Conservation (phyloP, 2,113 vertebrate genomes). For the Gobiocypris rarus region DNA sequence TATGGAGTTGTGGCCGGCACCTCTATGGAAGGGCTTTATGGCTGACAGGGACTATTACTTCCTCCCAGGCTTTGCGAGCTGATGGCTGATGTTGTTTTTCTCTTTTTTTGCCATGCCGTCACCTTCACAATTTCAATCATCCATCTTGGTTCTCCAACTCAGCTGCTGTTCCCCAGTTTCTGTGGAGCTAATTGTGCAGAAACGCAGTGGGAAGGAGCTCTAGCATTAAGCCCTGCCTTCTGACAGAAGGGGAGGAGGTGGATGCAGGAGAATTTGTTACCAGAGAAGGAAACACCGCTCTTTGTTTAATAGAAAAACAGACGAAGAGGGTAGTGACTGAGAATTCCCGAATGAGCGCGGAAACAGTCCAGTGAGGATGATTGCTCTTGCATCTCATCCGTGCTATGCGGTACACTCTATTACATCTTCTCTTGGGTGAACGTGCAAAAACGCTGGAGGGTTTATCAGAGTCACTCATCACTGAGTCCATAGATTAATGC, state of each 20-base stretch:
- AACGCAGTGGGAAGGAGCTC: constrained; percentile 61
- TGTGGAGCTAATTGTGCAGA: constrained; percentile 71
- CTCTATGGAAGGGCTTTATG: constrained; percentile 66
- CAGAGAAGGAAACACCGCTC: constrained; percentile 47
- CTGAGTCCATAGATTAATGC: constrained; percentile 36
- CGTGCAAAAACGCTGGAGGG: neutral
- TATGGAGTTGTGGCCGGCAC: constrained; percentile 43
- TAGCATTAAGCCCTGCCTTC: constrained; percentile 59
- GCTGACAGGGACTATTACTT: constrained; percentile 68
- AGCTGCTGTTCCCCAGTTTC: constrained; percentile 61
- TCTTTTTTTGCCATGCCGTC: constrained; percentile 60
- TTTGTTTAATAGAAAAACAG: constrained; percentile 53
- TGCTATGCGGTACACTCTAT: constrained; percentile 48
- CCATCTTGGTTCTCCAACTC: constrained; percentile 68
- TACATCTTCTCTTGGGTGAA: constrained; percentile 51
- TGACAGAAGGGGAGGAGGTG: constrained; percentile 52
- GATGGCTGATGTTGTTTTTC: constrained; percentile 57
- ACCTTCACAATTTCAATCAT: constrained; percentile 66
- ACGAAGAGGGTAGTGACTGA: constrained; percentile 45
- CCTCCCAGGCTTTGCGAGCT: constrained; percentile 51
- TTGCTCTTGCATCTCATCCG: constrained; percentile 36
- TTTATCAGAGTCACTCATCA: constrained; percentile 42
- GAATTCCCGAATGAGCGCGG: constrained; percentile 47
- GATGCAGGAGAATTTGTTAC: constrained; percentile 53
- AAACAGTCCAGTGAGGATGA: constrained; percentile 46